phyloP scores from a whole-genome alignment of 2,113 vertebrate species.

The Myxocyprinus asiaticus region DNA sequence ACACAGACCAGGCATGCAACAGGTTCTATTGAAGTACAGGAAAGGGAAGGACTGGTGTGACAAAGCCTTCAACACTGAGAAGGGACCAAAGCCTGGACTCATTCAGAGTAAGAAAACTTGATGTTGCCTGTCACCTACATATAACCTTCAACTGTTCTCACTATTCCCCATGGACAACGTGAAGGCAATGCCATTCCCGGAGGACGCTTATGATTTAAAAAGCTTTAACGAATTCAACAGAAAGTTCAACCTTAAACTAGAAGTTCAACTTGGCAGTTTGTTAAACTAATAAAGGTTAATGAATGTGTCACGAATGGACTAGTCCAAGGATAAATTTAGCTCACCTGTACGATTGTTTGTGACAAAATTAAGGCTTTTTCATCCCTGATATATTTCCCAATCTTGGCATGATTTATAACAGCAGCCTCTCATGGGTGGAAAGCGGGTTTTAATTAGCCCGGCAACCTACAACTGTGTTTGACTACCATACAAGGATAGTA shows the following conservation, averaged over 20 bases:
- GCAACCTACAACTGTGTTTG: no score
- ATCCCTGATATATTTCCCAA: constrained; percentile 48
- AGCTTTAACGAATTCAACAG: constrained; percentile 38
- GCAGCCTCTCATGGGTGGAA: constrained; percentile 41
- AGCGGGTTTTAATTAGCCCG: no score
- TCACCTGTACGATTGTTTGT: constrained; percentile 49
- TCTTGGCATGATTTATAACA: constrained; percentile 24
- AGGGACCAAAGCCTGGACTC: constrained; percentile 21
- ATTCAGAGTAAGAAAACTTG: constrained; percentile 14
- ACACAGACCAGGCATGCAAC: no score
- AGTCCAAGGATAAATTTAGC: constrained; percentile 14
- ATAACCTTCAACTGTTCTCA: constrained; percentile 41
- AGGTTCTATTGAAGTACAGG: no score
- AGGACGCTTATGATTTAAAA: neutral
- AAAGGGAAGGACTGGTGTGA: neutral
- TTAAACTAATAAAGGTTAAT: constrained; percentile 66
- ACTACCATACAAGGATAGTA: no score
- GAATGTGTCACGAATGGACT: constrained; percentile 40
- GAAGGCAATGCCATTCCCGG: constrained; percentile 1
- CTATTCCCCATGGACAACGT: neutral
- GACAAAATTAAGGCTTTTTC: constrained; percentile 57
- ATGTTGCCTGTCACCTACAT: constrained; percentile 15
- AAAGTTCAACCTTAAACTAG: constrained; percentile 55
- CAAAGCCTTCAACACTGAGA: neutral
- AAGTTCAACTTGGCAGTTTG: constrained; percentile 61